Base-by-base conservation (phyloP, 2,113 vertebrate species). In the Hepsetus odoe region DNA sequence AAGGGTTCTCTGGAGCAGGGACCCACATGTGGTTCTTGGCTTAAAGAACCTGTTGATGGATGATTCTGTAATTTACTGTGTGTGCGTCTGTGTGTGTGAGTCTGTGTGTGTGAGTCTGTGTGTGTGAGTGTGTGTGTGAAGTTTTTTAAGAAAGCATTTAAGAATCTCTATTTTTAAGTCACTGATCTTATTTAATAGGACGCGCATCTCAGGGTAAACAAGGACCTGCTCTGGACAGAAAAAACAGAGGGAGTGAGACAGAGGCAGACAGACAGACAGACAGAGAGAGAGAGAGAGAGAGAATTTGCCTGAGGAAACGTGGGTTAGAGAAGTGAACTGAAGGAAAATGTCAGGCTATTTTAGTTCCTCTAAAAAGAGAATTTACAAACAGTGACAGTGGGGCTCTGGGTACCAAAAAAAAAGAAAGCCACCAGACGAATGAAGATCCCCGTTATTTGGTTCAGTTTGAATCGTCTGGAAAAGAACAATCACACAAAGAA, bases 331-430 rank as follows among this genome's bases (percentile, higher is more conserved):
- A 62, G 59, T 62, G 59, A 76, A 81, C 61, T 68, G 30, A 72
- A 72, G 76, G 64, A 74, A 77, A 82, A 74, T 62, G 66, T 77
- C 75, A 70, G 75, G 72, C 71, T 78, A 79, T 79, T 82, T 79
- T 46, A 46, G 81, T 79, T 64, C 71, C 30, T 78, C 75, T 73
- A 55, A 74, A 74, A 53, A 65, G n/a, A 18, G 76, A 74, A 68
- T 74, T 79, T 70, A 64, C 46, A 38, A 79, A 83, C 70, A 82
- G 30, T 83, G 78, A 85, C 81, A 65, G 66, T 72, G 56, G 46
- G 80, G 65, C 56, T 56, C 70, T 14, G 55, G 67, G 74, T 84
- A 74, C 72, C 72, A 81, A 42, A 70, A 64, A 81, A 76, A 81
- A 42, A 70, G 69, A 81, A 74, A 55, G 51, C n/a, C 51, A 59